Conservation (phyloP, 1,140 invertebrate genomes). For the Drosophila truncata region DNA sequence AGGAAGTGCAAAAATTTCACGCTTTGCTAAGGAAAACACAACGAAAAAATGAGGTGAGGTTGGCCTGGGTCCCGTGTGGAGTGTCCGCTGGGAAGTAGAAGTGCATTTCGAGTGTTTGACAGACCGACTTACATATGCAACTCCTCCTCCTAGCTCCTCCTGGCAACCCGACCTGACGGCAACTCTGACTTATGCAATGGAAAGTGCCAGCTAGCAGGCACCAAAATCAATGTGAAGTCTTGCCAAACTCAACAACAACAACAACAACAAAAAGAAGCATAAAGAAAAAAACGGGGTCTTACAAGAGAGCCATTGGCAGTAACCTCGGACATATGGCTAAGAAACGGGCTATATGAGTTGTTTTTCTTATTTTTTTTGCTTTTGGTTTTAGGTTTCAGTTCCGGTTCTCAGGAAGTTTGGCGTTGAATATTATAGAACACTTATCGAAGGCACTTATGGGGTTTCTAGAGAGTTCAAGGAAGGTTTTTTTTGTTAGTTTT, state of each 20-base stretch:
- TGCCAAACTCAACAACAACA: constrained; percentile 12
- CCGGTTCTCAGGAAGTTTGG: constrained; percentile 19
- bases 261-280: not conserved
- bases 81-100: constrained; percentile 41
- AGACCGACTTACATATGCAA: constrained; percentile 18
- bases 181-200: constrained; percentile 74
- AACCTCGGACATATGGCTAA: constrained; percentile 28
- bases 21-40: constrained; percentile 44
- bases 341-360: not conserved
- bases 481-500: not conserved
- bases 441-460: not conserved
- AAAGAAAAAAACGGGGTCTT: constrained; percentile 25
- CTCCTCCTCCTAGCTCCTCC: constrained; percentile 11
- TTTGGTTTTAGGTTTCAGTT: constrained; percentile 8
- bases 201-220: constrained; percentile 52
- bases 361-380: not conserved
- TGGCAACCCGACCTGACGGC: constrained; percentile 33
- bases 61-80: constrained; percentile 5
- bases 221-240: constrained; percentile 52
- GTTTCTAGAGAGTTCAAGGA: not conserved
- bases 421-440: constrained; percentile 4
- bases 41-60: constrained; percentile 16
- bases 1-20: constrained; percentile 74
- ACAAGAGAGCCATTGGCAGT: constrained; percentile 25
- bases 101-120: constrained; percentile 56